phyloP scores from a whole-genome alignment of 2,797 vertebrate species.

The Podarcis siculus region DNA sequence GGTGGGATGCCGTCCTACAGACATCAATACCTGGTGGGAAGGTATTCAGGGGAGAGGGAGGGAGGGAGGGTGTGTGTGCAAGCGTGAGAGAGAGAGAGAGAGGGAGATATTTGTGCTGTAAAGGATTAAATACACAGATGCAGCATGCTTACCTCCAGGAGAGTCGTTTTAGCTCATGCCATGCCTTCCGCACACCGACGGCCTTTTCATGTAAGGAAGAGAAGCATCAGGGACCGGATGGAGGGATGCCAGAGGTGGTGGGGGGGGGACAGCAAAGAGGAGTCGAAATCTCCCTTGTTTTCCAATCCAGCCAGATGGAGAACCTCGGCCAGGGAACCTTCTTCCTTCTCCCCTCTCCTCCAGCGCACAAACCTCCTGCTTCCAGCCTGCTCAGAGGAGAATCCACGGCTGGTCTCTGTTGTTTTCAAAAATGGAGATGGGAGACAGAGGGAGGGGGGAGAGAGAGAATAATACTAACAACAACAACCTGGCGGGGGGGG shows the following conservation, averaged over 20 bases:
- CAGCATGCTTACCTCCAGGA: slow-evolving; percentile 71
- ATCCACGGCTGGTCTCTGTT: slow-evolving; percentile 9
- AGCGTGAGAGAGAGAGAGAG: no score
- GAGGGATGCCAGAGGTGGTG: background rate
- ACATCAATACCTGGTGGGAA: slow-evolving; percentile 4
- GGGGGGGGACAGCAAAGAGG: background rate
- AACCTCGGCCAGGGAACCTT: background rate
- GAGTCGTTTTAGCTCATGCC: slow-evolving; percentile 68
- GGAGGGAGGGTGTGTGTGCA: background rate
- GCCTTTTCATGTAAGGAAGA: slow-evolving; percentile 56
- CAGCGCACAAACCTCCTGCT: slow-evolving; percentile 20
- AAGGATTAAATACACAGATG: background rate
- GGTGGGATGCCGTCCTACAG: background rate
- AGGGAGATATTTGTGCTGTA: slow-evolving; percentile 44
- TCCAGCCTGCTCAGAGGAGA: background rate
- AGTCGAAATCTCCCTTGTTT: background rate
- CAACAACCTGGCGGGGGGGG: background rate
- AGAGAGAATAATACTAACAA: no score
- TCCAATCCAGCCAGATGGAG: background rate
- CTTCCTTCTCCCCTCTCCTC: slow-evolving; percentile 6
- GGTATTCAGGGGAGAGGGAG: background rate
- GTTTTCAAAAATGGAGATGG: background rate
- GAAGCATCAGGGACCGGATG: slow-evolving; percentile 45
- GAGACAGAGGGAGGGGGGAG: background rate
- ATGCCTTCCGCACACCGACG: slow-evolving; percentile 54